phyloP scores from a whole-genome alignment of 2,113 vertebrate species.

The Carassius carassius region DNA sequence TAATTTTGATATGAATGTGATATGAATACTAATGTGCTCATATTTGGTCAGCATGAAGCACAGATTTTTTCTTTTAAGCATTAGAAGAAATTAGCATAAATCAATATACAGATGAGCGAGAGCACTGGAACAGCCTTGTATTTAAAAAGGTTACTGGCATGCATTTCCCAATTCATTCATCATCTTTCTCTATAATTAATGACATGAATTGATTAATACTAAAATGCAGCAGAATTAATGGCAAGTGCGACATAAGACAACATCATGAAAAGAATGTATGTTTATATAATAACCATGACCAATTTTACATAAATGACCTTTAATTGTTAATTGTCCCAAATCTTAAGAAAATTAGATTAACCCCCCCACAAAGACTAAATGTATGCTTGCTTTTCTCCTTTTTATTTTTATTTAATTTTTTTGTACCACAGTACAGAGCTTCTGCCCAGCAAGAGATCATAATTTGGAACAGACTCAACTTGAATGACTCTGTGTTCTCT shows the following conservation, averaged over 20 bases:
- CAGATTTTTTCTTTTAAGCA: neutral
- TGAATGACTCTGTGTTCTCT: neutral
- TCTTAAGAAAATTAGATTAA: neutral
- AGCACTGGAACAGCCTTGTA: neutral
- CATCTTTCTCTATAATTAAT: neutral
- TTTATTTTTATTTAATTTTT: too few relatives aligned
- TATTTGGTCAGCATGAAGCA: neutral
- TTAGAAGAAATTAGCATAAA: conserved; percentile 11
- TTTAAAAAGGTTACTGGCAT: conserved; percentile 4
- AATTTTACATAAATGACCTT: neutral
- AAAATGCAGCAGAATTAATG: neutral
- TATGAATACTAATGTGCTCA: conserved; percentile 15
- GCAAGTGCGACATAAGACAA: neutral
- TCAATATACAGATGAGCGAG: neutral
- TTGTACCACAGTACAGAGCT: neutral
- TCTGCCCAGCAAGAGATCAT: neutral
- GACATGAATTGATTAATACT: neutral
- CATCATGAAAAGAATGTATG: neutral
- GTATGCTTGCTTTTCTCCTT: neutral
- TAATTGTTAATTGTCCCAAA: neutral
- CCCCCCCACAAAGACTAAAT: neutral
- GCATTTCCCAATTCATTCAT: neutral
- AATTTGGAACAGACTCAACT: neutral
- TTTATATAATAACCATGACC: neutral
- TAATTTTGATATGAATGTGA: too few relatives aligned